Conservation (phyloP, 2,113 vertebrate species). For the Cercocebus atys region DNA sequence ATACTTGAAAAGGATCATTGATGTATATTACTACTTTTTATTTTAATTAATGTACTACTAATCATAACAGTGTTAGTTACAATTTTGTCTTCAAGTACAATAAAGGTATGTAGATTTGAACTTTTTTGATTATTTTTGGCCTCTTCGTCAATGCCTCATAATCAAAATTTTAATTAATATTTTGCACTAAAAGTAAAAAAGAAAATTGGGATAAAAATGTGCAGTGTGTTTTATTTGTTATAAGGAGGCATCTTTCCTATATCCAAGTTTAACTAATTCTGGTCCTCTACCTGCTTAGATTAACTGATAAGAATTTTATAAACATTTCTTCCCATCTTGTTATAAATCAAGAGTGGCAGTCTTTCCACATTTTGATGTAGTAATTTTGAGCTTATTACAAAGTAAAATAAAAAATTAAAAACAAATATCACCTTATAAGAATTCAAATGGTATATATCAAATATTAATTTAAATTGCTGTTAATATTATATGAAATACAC, state of each 20-base stretch:
- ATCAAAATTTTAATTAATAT: not conserved
- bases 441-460: not conserved
- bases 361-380: not conserved
- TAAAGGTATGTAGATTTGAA: not conserved
- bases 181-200: not conserved
- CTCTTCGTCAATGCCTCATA: not conserved
- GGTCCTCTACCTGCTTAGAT: not conserved
- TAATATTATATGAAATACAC: not conserved
- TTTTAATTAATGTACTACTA: not conserved
- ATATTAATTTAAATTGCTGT: not conserved
- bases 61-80: not conserved
- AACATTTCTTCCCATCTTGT: not conserved
- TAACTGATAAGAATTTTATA: not conserved
- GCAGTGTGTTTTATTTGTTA: not conserved
- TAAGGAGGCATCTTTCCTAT: not conserved
- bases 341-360: not conserved
- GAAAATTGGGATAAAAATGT: not conserved
- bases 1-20: not conserved
- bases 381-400: not conserved
- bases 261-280: not conserved
- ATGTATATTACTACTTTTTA: not conserved
- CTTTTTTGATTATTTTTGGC: not conserved
- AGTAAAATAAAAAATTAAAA: not conserved
- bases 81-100: not conserved
- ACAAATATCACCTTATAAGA: not conserved